Evolutionary conservation across 2,888 invertebrate genomes (phyloP), one percentile per base, ranked within the genome.

Genomic region (Cremastinae sp.): DNA sequence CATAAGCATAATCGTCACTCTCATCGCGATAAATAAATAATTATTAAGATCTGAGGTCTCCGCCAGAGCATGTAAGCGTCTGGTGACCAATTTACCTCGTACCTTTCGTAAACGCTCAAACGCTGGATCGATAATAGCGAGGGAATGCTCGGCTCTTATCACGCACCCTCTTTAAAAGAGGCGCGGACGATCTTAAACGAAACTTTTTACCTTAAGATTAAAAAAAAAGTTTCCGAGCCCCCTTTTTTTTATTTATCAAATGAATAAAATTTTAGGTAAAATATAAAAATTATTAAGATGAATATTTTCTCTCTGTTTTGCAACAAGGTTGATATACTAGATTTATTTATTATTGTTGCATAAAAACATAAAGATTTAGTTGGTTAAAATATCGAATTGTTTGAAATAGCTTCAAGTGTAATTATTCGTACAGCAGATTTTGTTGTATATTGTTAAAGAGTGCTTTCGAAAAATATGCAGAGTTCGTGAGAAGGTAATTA

Each of bases 111-210:
- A 72, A 68, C 72, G 56, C 72, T 71, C 62, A 58, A 54, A 72
- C 58, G 41, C 58, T 12, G 58, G 68, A 72, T 75, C 75, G 72
- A 75, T 75, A 75, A 68, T 64, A 49, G 7, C 4, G 58, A 58
- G 68, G 18, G 66, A 75, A 75, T 75, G 75, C 72, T 71, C 75
- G 68, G 68, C 72, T 71, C 61, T 71, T 62, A 56, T 43, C 72
- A 72, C 72, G 72, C 72, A 64, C 75, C 28, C 22, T n/a, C n/a
- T n/a, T n/a, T n/a, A n/a, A n/a, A 51, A 18, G 12, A 51, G 47
- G 41, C 45, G 56, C 71, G 64, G 8, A 68, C 62, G 72, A 58
- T 68, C 68, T 22, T 20, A 58, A 43, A 45, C 56, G 14, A 49
- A 49, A 58, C 10, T 68, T 9, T 20, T 22, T 49, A 34, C 66